Conservation (phyloP, 2,113 vertebrate species). For the Glaucomys volans region DNA sequence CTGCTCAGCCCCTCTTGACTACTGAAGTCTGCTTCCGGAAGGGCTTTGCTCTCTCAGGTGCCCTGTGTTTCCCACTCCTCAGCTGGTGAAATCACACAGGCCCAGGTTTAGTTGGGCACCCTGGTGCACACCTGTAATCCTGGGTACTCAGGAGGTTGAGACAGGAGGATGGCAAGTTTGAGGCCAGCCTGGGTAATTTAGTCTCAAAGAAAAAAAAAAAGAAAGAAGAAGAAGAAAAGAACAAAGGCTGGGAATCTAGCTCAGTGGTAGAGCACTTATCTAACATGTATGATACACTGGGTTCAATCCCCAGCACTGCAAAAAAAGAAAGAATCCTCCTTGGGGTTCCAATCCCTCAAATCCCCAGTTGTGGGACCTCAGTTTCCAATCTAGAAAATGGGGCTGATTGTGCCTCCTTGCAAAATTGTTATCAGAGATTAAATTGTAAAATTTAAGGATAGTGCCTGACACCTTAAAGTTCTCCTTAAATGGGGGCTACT, state of each 20-base stretch:
- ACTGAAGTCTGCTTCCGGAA: background rate
- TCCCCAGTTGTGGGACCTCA: background rate
- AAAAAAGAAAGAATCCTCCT: too few species aligned
- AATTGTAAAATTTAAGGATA: background rate
- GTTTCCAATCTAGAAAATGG: background rate
- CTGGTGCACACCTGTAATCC: too few species aligned
- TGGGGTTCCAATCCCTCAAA: background rate
- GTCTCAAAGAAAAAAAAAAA: too few species aligned
- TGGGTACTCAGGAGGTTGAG: too few species aligned
- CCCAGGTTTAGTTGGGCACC: too few species aligned
- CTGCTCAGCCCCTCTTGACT: background rate
- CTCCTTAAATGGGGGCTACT: background rate
- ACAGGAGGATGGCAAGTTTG: background rate
- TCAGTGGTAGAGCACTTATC: background rate
- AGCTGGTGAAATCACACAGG: background rate
- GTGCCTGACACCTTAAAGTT: background rate
- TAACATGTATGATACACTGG: too few species aligned
- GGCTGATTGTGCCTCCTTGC: background rate
- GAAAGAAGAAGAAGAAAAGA: background rate
- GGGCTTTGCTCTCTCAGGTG: background rate
- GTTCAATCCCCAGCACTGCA: background rate
- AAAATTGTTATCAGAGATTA: background rate
- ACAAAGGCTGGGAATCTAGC: background rate
- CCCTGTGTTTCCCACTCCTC: background rate
- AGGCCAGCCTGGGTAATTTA: background rate